Evolutionary conservation across 2,888 invertebrate species (phyloP).

Genomic region (Maniola hyperantus): DNA sequence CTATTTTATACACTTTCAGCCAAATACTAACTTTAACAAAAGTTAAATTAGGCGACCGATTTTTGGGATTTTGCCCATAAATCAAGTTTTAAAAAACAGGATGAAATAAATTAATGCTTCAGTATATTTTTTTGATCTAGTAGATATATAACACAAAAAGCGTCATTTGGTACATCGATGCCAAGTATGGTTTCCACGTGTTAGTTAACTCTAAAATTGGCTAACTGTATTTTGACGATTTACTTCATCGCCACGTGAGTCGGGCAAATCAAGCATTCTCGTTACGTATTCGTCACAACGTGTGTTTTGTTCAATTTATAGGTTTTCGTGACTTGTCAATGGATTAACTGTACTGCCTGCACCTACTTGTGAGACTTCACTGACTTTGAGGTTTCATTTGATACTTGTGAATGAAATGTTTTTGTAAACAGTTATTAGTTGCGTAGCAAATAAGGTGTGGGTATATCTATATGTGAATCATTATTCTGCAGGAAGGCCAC

Average conservation of each 20-base stretch:
- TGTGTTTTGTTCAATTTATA: slow-evolving; percentile 7
- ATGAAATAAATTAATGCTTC: too few relatives aligned
- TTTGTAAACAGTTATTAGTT: neutral
- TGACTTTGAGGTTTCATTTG: neutral
- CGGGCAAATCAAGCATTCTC: slow-evolving; percentile 4
- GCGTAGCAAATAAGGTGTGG: too few relatives aligned
- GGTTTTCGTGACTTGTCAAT: slow-evolving; percentile 4
- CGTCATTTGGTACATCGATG: too few relatives aligned
- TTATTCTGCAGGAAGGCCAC: neutral
- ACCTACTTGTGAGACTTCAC: slow-evolving; percentile 1
- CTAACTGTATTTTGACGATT: neutral
- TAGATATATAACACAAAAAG: too few relatives aligned
- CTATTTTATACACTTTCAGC: too few relatives aligned
- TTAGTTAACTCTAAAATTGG: neutral
- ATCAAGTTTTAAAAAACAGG: too few relatives aligned
- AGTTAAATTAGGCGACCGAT: too few relatives aligned
- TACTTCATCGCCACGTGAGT: neutral
- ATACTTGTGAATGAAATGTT: neutral
- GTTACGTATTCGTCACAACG: slow-evolving; percentile 9
- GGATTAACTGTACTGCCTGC: slow-evolving; percentile 4
- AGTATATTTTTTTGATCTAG: too few relatives aligned
- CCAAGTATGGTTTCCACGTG: too few relatives aligned
- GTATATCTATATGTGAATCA: too few relatives aligned
- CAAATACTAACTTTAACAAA: too few relatives aligned
- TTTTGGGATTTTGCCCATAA: too few relatives aligned